phyloP scores from a whole-genome alignment of 2,888 invertebrate genomes.

The Hipparchia sbordonii region DNA sequence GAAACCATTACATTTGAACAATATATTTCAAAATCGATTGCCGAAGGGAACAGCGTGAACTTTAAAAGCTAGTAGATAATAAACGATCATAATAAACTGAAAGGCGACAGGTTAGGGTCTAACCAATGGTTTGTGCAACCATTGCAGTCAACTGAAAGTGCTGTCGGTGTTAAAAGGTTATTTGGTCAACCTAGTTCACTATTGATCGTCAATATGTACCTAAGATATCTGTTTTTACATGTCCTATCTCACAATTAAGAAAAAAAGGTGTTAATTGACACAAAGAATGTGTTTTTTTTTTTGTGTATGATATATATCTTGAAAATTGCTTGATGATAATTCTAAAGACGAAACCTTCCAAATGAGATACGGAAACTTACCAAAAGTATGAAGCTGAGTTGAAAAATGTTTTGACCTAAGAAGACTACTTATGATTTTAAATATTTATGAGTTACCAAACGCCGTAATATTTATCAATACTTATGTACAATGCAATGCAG shows the following conservation, averaged over 20 bases:
- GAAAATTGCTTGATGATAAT: neutral
- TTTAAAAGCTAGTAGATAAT: slow-evolving; percentile 49
- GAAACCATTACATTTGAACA: neutral
- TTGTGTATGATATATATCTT: neutral
- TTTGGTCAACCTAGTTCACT: slow-evolving; percentile 33
- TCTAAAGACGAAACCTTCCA: neutral
- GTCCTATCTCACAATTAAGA: neutral
- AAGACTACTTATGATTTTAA: too few relatives aligned
- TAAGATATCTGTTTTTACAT: neutral
- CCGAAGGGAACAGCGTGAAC: slow-evolving; percentile 58
- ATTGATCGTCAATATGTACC: slow-evolving; percentile 4
- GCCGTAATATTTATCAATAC: neutral
- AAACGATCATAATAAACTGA: slow-evolving; percentile 40
- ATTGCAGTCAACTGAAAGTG: slow-evolving; percentile 36
- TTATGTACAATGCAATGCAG: neutral
- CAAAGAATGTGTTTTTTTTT: neutral
- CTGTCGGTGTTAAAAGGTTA: slow-evolving; percentile 38
- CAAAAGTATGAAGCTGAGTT: too few relatives aligned
- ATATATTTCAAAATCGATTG: slow-evolving; percentile 9
- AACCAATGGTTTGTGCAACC: slow-evolving; percentile 32
- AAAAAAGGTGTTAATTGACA: neutral
- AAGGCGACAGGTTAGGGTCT: slow-evolving; percentile 54
- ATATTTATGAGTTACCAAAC: too few relatives aligned
- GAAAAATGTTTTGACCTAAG: too few relatives aligned
- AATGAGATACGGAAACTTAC: too few relatives aligned